Evolutionary conservation across 2,113 vertebrate genomes (phyloP).

Genomic region (Rhadina sibilatrix): DNA sequence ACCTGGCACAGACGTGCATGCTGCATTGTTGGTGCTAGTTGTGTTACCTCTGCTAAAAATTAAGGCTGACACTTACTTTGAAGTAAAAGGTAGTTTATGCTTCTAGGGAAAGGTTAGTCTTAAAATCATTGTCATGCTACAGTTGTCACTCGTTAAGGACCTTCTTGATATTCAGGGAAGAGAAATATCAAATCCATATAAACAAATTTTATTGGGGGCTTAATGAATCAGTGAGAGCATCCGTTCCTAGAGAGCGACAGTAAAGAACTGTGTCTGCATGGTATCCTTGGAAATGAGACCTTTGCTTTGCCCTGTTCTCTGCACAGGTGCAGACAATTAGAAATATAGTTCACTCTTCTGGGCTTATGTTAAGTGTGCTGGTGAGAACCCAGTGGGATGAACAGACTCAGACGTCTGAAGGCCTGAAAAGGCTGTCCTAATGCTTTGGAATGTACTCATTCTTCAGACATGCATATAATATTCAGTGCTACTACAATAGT

Average conservation of each 20-base stretch:
- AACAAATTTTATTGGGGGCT: constrained; percentile 59
- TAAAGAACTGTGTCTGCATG: neutral
- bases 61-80: neutral
- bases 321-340: neutral
- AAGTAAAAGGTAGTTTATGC: constrained; percentile 33
- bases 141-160: constrained; percentile 23
- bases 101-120: constrained; percentile 49
- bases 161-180: constrained; percentile 51
- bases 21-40: neutral
- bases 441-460: neutral
- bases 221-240: constrained; percentile 24
- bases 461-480: neutral
- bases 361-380: neutral
- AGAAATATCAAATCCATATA: constrained; percentile 67
- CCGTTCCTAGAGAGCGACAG: neutral
- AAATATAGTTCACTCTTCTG: neutral
- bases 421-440: neutral
- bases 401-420: fast-evolving
- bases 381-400: neutral
- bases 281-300: constrained; percentile 40
- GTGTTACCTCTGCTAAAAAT: neutral
- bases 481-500: neutral
- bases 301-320: neutral
- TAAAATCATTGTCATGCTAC: neutral
- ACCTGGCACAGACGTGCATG: neutral